phyloP scores from a whole-genome alignment of 1,140 invertebrate species.

The Augochlora pura region DNA sequence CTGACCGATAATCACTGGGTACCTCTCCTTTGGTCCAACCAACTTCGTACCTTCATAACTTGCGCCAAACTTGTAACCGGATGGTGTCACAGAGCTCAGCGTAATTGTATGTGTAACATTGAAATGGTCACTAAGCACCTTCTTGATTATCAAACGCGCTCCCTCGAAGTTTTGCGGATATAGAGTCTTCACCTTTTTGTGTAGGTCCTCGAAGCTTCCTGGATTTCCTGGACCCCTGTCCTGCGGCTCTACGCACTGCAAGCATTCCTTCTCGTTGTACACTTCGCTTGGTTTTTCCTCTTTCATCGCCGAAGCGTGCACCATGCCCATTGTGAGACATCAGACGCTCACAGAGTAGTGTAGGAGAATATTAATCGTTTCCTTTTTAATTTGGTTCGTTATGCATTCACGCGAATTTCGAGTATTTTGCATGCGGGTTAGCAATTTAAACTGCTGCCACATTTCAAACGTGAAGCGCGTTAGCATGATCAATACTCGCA shows the following conservation, averaged over 20 bases:
- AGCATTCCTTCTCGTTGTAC: constrained; percentile 16
- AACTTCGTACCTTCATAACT: constrained; percentile 87
- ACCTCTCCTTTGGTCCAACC: constrained; percentile 83
- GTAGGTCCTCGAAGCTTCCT: constrained; percentile 74
- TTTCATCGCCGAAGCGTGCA: constrained; percentile 44
- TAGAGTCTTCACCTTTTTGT: constrained; percentile 81
- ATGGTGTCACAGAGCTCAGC: constrained; percentile 84
- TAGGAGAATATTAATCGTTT: not conserved
- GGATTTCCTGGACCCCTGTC: constrained; percentile 72
- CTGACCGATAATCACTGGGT: constrained; percentile 87
- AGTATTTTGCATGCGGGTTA: not conserved
- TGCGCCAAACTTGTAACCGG: constrained; percentile 90
- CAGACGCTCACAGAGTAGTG: no score
- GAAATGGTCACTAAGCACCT: constrained; percentile 89
- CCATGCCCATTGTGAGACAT: constrained; percentile 49
- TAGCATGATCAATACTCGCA: not conserved
- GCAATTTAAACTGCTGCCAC: not conserved
- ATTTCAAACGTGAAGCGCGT: constrained; percentile 17
- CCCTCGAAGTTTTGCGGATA: constrained; percentile 91
- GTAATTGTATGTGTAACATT: constrained; percentile 86
- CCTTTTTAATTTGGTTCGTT: constrained; percentile 10
- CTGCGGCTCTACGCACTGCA: constrained; percentile 34
- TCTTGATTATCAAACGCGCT: constrained; percentile 86
- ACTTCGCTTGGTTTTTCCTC: constrained; percentile 1
- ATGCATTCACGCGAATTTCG: not conserved